Base-by-base conservation (phyloP, 2,888 invertebrate species). In the Diabrotica balteata region DNA sequence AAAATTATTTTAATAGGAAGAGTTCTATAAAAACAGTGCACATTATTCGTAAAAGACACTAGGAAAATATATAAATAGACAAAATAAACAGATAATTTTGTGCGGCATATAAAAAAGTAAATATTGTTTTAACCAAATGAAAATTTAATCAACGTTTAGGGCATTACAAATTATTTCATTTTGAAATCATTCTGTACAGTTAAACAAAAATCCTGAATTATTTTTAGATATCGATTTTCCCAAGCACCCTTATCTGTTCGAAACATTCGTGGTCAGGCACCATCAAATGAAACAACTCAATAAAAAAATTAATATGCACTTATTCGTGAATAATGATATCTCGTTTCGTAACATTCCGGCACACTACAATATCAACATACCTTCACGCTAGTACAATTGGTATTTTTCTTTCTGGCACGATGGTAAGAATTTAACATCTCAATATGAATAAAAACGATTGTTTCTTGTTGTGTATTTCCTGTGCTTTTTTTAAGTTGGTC, bases 231-330 rank as follows among this genome's bases (percentile, higher is more conserved):
- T 64, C 44, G 58, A 58, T 58, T 64, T 8, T 44, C 55, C 8
- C 42, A 60, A 0, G 51, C 49, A 8, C 1, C 49, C 43, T 58
- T 8, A 17, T 8, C 8, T 46, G 10, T n/a, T 60, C n/a, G 49
- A 51, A 11, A 66, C 65, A 46, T 66, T 61, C 68, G 63, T 68
- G 61, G 45, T 8, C 32, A 47, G n/a, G 59, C 51, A 43, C 53
- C 55, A 67, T 64, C 32, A 53, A 64, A 57, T 11, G 32, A 47
- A 59, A 71, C 71, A 64, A 63, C 68, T 71, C 59, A 66, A 66
- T 68, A 66, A n/a, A 66, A 67, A 68, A 66, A 70, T 68, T 66
- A 70, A 66, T 70, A 70, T 70, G 58, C 68, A 64, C 54, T 71
- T 71, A 71, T 71, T 71, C 46, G 11, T 49, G 58, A 49, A 66